Base-by-base conservation (phyloP, 2,888 invertebrate genomes). In the Latrodectus elegans region DNA sequence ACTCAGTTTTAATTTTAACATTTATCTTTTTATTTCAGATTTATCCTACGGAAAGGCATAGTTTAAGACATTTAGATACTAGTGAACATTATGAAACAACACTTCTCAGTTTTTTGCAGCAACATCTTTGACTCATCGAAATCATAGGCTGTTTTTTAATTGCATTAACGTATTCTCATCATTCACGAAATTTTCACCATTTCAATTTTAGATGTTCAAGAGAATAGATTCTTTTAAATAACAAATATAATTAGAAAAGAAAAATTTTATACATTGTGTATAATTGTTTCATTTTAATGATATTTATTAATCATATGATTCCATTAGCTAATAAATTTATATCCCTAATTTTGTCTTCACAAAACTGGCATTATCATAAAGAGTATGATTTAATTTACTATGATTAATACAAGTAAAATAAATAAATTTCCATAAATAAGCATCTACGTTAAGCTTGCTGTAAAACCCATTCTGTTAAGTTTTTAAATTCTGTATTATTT, bases 81-180 rank as follows among this genome's bases (percentile, higher is more conserved):
- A 97, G 97, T 91, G 97, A 97, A 93, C 99, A 99, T 93, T 98
- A 98, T 92, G 99, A 99, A 93, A 97, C 98, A 10, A 97, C 96
- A 76, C 93, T 99, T 88, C 93, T 99, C 86, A 97, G 97, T 90
- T 99, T 98, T 93, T 93, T 99, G 90, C 97, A 98, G 92, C 95
- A 92, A 65, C 90, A 93, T 91, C 91, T 93, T 81, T 93, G 85
- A 89, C 73, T 82, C 64, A 10, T 51, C 52, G 70, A 73, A 83
- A 78, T 71, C 70, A 78, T 88, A 88, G 87, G 83, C 70, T 83
- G 78, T 88, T 83, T 87, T 80, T 78, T 55, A 78, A 78, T 78
- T 78, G 70, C 49, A 49, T 17, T 52, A 76, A 75, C 64, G 55
- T 26, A 38, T 75, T 9, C 49, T 17, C 49, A 65, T 51, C 76